A percentile compares a stretch with the other conserved stretches of the same genome.
Conservation (phyloP, 1,140 invertebrate species). For the Apis dorsata region DNA sequence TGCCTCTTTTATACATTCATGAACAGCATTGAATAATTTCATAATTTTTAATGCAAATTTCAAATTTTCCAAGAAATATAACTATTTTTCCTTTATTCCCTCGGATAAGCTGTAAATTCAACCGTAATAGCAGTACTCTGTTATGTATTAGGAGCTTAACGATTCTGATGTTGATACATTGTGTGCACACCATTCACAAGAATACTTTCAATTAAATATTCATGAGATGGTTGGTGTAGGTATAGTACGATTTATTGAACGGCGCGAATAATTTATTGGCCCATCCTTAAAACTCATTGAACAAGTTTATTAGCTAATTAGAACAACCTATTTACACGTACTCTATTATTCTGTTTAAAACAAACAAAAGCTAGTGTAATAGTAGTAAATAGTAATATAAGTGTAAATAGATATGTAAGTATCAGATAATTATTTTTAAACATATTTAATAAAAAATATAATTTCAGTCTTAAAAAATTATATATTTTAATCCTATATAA, state of each 20-base stretch:
- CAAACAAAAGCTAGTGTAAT: not conserved
- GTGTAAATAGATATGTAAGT: not conserved
- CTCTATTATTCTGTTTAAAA: not conserved
- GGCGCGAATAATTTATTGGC: conserved; percentile 9
- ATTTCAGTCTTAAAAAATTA: too few relatives aligned
- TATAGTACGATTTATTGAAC: conserved; percentile 17
- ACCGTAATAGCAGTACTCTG: not conserved
- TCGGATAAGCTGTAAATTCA: not conserved
- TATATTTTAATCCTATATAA: too few relatives aligned
- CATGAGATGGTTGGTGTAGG: not conserved
- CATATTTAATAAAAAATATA: too few relatives aligned
- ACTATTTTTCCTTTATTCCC: not conserved
- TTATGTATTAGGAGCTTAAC: conserved; percentile 7
- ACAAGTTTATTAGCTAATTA: not conserved
- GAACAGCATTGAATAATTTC: not conserved
- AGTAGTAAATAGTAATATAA: too few relatives aligned
- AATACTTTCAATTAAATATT: conserved; percentile 35
- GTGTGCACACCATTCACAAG: not conserved
- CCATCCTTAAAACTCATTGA: not conserved
- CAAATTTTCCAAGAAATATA: not conserved
- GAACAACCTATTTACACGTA: not conserved
- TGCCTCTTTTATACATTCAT: not conserved
- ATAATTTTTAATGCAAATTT: not conserved
- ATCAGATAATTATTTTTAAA: too few relatives aligned
- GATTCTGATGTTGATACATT: conserved; percentile 24